Base-by-base conservation (phyloP, 2,888 invertebrate species). In the Coenonympha arcania region DNA sequence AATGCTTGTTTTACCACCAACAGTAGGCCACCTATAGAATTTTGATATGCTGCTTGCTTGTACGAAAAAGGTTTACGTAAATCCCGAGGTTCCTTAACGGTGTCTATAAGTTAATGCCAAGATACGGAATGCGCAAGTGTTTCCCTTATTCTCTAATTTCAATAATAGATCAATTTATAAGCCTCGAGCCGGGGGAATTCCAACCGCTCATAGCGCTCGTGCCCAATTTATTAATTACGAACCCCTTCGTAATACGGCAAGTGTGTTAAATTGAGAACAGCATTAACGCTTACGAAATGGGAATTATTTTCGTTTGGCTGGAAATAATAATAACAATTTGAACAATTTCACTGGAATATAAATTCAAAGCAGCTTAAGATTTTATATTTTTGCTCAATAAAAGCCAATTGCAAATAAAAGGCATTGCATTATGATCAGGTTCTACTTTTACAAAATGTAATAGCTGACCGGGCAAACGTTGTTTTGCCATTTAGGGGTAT, bases 91-190 rank as follows among this genome's bases (percentile, higher is more conserved):
- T n/a, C n/a, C n/a, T n/a, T n/a, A n/a, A n/a, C n/a, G n/a, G n/a
- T n/a, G n/a, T n/a, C n/a, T n/a, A n/a, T n/a, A n/a, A n/a, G n/a
- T n/a, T n/a, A n/a, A n/a, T n/a, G n/a, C n/a, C n/a, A n/a, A n/a
- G n/a, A n/a, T n/a, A n/a, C n/a, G n/a, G n/a, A n/a, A n/a, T n/a
- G n/a, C n/a, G n/a, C n/a, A n/a, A n/a, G n/a, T n/a, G n/a, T n/a
- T n/a, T n/a, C n/a, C 36, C 43, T 24, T 28, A 24, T 13, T 43
- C 26, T 42, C 31, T 49, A 46, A 53, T 53, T 53, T 50, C 41
- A 53, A 46, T 53, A 50, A 53, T 46, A 46, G 53, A 53, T 46
- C 53, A 49, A 53, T 53, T 53, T 46, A 41, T 53, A 53, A 49
- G 50, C 52, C 44, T 44, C 34, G 30, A 48, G 28, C 44, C 40